Evolutionary conservation across 2,888 invertebrate genomes (phyloP).

Genomic region (Ectropis crepuscularia): DNA sequence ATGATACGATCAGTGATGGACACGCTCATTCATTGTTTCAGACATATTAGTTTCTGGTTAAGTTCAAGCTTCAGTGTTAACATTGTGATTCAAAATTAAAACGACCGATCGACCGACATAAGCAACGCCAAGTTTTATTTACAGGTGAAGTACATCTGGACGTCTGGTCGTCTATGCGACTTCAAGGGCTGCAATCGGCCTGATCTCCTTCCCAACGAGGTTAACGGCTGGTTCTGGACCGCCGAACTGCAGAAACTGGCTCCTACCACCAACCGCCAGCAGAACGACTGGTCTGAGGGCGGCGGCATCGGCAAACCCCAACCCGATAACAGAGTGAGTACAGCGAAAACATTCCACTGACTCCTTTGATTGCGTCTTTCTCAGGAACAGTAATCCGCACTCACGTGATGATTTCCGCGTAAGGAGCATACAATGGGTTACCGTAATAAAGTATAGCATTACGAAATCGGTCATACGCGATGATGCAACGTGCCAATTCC

Average conservation of each 20-base stretch:
- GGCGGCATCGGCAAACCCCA: conserved; percentile 95
- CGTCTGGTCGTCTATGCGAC: conserved; percentile 94
- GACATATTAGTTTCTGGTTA: background rate
- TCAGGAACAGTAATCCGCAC: conserved; percentile 24
- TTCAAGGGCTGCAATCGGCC: conserved; percentile 95
- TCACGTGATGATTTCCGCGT: conserved; percentile 43
- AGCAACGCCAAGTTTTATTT: conserved; percentile 34
- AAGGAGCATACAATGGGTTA: conserved; percentile 46
- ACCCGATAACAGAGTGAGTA: conserved; percentile 91
- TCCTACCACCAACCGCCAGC: conserved; percentile 91
- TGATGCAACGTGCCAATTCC: conserved; percentile 68
- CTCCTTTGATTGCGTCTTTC: background rate
- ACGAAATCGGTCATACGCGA: conserved; percentile 59
- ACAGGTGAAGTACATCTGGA: conserved; percentile 95
- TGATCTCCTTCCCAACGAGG: conserved; percentile 91
- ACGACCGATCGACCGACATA: background rate
- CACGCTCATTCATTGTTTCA: conserved; percentile 17
- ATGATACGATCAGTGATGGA: conserved; percentile 32
- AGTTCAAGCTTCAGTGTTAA: background rate
- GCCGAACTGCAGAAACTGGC: conserved; percentile 93
- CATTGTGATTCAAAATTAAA: background rate
- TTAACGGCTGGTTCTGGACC: conserved; percentile 98
- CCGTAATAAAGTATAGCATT: conserved; percentile 57
- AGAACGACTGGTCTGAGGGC: conserved; percentile 95
- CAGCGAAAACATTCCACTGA: background rate